Evolutionary conservation across 2,113 vertebrate species (phyloP).

Genomic region (Albula glossodonta): DNA sequence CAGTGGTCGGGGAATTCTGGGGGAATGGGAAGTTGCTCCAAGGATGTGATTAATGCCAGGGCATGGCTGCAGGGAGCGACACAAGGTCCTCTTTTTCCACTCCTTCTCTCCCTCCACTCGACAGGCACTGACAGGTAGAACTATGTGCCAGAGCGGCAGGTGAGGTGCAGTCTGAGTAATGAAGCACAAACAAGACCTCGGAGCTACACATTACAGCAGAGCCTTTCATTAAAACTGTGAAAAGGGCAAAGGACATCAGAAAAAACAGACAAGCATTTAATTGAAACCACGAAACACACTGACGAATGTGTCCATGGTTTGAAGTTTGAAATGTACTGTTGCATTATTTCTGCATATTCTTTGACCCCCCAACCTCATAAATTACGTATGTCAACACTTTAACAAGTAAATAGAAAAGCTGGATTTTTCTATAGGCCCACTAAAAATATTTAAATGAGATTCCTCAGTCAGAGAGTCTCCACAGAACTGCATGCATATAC

Average conservation of each 20-base stretch:
- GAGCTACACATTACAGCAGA: not conserved
- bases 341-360: not conserved
- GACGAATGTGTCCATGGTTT: not conserved
- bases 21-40: not conserved
- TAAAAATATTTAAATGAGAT: not conserved
- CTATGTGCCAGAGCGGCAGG: not conserved
- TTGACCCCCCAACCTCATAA: not conserved
- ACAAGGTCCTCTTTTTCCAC: not conserved
- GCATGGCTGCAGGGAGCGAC: not conserved
- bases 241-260: not conserved
- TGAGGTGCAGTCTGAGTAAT: constrained; percentile 4
- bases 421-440: not conserved
- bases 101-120: not conserved
- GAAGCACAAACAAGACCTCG: not conserved
- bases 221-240: not conserved
- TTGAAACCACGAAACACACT: not conserved
- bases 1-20: not conserved
- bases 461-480: not conserved
- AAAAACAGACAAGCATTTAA: not conserved
- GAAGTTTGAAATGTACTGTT: not conserved
- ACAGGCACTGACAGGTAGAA: constrained; percentile 3
- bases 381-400: not conserved
- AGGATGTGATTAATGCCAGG: not conserved
- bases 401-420: not conserved
- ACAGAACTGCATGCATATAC: not conserved